Evolutionary conservation across 92 coral and sea anemone genomes (phyloP).

Genomic region (Zoanthus sociatus): DNA sequence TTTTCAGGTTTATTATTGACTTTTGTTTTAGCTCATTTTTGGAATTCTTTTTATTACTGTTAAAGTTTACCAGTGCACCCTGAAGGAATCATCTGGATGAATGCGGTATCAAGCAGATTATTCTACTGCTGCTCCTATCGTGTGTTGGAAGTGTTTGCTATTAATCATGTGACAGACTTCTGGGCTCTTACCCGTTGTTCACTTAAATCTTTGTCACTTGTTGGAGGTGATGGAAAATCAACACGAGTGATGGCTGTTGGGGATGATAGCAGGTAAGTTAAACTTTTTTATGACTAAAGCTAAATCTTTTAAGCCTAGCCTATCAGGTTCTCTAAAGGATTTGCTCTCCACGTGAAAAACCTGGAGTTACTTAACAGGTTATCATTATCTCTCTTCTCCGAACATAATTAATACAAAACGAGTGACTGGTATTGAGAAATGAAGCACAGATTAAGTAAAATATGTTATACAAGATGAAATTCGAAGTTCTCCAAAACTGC

Average conservation of each 20-base stretch:
- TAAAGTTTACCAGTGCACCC: slow-evolving; percentile 88
- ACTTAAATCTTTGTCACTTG: slow-evolving; percentile 82
- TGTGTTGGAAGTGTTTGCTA: slow-evolving; percentile 84
- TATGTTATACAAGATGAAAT: too few relatives aligned
- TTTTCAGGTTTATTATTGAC: too few relatives aligned
- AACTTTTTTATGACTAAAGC: not conserved
- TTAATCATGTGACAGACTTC: slow-evolving; percentile 87
- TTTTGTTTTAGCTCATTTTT: too few relatives aligned
- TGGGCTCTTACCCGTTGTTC: slow-evolving; percentile 94
- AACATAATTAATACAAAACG: too few relatives aligned
- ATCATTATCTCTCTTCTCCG: too few relatives aligned
- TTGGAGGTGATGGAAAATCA: slow-evolving; percentile 77
- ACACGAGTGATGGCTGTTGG: slow-evolving; percentile 89
- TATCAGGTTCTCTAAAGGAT: too few relatives aligned
- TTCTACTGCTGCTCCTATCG: slow-evolving; percentile 89
- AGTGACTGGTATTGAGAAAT: too few relatives aligned
- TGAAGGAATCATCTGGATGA: slow-evolving; percentile 97
- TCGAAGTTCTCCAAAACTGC: too few relatives aligned
- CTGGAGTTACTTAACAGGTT: too few relatives aligned
- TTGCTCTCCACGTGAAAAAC: too few relatives aligned
- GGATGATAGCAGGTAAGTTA: slow-evolving; percentile 66
- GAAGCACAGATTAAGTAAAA: too few relatives aligned
- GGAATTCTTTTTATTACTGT: not conserved
- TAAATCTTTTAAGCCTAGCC: too few relatives aligned
- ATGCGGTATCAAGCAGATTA: slow-evolving; percentile 72